Evolutionary conservation across 2,888 invertebrate species (phyloP).

Genomic region (Hanleya hanleyi): DNA sequence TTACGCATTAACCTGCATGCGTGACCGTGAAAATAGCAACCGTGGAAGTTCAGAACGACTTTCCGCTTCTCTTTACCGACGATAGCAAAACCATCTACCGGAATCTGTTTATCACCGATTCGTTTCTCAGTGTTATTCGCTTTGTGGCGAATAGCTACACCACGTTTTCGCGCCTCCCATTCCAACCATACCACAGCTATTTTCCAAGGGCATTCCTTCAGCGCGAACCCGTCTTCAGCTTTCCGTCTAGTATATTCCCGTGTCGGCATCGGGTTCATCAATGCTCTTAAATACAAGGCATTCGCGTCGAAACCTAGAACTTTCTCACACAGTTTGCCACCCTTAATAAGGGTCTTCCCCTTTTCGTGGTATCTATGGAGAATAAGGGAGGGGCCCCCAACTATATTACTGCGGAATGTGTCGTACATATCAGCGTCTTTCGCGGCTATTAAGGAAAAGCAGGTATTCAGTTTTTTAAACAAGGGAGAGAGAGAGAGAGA

Average conservation of each 20-base stretch:
- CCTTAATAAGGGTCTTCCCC: background rate
- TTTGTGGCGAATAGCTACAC: background rate
- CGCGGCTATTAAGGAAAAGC: too few relatives aligned
- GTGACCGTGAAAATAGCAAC: background rate
- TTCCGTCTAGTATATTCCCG: too few relatives aligned
- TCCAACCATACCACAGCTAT: background rate
- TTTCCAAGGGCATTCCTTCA: too few relatives aligned
- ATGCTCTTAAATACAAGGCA: too few relatives aligned
- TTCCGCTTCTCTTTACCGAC: too few relatives aligned
- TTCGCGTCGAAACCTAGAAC: background rate
- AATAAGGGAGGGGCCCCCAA: background rate
- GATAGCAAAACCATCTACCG: background rate
- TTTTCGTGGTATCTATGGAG: background rate
- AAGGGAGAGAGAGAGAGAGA: too few relatives aligned
- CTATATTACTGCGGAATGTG: too few relatives aligned
- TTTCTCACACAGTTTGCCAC: background rate
- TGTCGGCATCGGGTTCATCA: too few relatives aligned
- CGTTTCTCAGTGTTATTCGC: background rate
- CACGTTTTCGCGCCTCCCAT: background rate
- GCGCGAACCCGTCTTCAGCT: too few relatives aligned
- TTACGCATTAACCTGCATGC: background rate
- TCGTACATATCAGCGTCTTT: too few relatives aligned
- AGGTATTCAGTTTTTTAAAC: too few relatives aligned
- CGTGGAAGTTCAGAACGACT: background rate
- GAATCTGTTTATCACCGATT: background rate